Percentiles rank a stretch among this genome's conserved stretches.
Conservation (phyloP, 2,888 invertebrate species). For the Hoplodrina ambigua region DNA sequence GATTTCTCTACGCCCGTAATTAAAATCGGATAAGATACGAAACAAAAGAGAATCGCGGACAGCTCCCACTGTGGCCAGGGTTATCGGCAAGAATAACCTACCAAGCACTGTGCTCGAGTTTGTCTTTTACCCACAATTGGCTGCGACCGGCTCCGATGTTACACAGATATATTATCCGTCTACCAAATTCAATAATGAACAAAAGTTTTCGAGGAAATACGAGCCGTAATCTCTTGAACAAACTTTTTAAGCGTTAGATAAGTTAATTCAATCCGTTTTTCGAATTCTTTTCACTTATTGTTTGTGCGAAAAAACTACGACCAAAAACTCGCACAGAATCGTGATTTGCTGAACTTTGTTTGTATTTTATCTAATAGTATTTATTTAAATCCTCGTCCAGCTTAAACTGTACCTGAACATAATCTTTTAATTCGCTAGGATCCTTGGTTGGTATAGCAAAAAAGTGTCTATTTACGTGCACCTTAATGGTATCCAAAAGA, state of each 20-base stretch:
- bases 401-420: slow-evolving; percentile 85
- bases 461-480: slow-evolving; percentile 84
- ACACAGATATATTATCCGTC: slow-evolving; percentile 50
- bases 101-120: slow-evolving; percentile 35
- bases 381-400: slow-evolving; percentile 85
- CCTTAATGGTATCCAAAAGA: slow-evolving; percentile 76
- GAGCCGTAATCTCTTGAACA: slow-evolving; percentile 78
- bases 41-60: slow-evolving; percentile 85
- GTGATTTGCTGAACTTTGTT: slow-evolving; percentile 79
- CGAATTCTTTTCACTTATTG: slow-evolving; percentile 79
- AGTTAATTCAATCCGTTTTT: slow-evolving; percentile 86
- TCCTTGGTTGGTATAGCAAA: slow-evolving; percentile 65
- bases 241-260: slow-evolving; percentile 81
- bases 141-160: slow-evolving; percentile 28
- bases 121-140: slow-evolving; percentile 49
- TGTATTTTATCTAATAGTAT: slow-evolving; percentile 88
- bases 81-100: slow-evolving; percentile 70
- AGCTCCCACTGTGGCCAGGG: slow-evolving; percentile 74
- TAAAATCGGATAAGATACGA: slow-evolving; percentile 90
- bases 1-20: slow-evolving; percentile 89
- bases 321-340: slow-evolving; percentile 66
- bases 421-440: slow-evolving; percentile 74
- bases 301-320: slow-evolving; percentile 75
- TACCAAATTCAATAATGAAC: slow-evolving; percentile 66
- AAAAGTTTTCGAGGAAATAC: slow-evolving; percentile 78